phyloP scores from a whole-genome alignment of 1,140 invertebrate genomes.

The Sogatella furcifera region DNA sequence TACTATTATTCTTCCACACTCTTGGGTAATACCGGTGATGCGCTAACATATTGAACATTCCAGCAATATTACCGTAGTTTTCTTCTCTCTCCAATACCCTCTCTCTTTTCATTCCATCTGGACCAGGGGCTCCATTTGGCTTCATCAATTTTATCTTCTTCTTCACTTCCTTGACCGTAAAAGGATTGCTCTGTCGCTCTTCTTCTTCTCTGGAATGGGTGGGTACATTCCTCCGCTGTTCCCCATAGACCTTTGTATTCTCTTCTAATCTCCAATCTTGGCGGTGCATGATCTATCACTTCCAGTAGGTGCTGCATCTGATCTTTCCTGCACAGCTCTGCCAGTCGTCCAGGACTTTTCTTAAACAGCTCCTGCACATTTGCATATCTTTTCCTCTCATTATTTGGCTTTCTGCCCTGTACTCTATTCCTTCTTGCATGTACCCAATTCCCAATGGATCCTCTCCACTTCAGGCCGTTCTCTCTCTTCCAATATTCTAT shows the following conservation, averaged over 20 bases:
- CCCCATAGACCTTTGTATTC: background rate
- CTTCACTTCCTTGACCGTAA: background rate
- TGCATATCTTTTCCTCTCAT: background rate
- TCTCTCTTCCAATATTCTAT: no score
- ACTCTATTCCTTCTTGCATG: background rate
- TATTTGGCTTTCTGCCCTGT: background rate
- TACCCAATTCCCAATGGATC: no score
- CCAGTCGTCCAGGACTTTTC: background rate
- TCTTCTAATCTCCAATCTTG: background rate
- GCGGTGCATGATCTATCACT: background rate
- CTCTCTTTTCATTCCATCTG: background rate
- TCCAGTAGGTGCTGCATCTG: background rate
- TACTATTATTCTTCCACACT: constrained; percentile 16
- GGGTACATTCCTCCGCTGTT: background rate
- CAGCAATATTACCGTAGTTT: background rate
- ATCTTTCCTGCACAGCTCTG: background rate
- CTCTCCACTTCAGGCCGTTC: no score
- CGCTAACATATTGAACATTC: constrained; percentile 15
- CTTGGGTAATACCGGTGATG: background rate
- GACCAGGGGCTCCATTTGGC: constrained; percentile 6
- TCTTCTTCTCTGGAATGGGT: no score
- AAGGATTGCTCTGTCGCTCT: background rate
- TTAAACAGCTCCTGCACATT: background rate
- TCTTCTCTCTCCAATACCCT: background rate
- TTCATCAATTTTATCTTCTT: background rate